Conservation (phyloP, 1,140 invertebrate genomes). For the Drosophila busckii region DNA sequence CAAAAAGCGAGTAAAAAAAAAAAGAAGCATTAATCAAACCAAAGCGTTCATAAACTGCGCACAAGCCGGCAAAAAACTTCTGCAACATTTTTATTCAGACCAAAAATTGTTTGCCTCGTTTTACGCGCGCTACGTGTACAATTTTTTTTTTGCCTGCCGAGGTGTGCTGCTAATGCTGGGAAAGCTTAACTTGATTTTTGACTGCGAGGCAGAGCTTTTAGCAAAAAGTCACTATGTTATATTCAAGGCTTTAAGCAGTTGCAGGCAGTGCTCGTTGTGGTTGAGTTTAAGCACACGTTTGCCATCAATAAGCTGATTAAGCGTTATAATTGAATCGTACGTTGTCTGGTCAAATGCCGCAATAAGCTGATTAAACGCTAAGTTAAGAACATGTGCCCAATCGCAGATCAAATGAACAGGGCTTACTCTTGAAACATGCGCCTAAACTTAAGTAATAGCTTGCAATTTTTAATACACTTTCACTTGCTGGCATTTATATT, state of each 20-base stretch:
- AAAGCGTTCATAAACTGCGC: slow-evolving; percentile 28
- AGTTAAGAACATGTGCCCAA: no score
- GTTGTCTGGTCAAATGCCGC: no score
- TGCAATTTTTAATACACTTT: no score
- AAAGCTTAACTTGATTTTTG: slow-evolving; percentile 19
- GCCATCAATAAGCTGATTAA: slow-evolving; percentile 34
- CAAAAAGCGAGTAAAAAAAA: no score
- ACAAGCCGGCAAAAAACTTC: slow-evolving; percentile 9
- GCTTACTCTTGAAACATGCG: no score
- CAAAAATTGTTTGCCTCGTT: slow-evolving; percentile 21
- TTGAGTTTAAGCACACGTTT: neutral
- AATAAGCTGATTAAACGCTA: slow-evolving; percentile 12
- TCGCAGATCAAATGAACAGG: no score
- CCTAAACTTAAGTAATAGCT: no score
- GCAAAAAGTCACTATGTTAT: no score
- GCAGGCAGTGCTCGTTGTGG: neutral
- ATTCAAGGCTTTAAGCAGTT: no score
- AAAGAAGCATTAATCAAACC: slow-evolving; percentile 38
- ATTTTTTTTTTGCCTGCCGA: slow-evolving; percentile 1
- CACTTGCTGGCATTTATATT: no score
- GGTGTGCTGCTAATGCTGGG: slow-evolving; percentile 12
- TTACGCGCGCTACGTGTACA: neutral
- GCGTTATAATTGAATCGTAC: slow-evolving; percentile 2
- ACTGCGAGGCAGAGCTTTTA: slow-evolving; percentile 5
- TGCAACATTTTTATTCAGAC: slow-evolving; percentile 24